These are phyloP conservation scores for Gymnarchus niloticus DNA, from an alignment of 2,113 vertebrate genomes.

Conservation along the genomic window DNA sequence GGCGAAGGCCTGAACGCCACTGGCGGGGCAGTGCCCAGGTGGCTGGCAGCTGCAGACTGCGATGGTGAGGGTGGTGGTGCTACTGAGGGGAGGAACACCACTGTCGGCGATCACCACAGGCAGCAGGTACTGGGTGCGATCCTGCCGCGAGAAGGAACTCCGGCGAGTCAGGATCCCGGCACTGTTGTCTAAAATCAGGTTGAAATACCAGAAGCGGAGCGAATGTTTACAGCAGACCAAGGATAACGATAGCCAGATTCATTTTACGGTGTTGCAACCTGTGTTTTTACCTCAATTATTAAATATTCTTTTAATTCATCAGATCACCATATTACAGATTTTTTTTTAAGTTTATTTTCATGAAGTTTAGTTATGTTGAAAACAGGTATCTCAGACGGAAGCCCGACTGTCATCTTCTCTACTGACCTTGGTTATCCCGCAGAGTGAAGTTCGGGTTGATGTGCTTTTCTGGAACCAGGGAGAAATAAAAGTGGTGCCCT, in stretches of 20 bases:
- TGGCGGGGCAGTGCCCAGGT: constrained; percentile 53
- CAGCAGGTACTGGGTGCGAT: constrained; percentile 68
- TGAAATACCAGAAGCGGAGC: not conserved
- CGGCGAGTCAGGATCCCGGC: constrained; percentile 73
- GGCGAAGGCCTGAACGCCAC: constrained; percentile 60
- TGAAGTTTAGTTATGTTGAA: not conserved
- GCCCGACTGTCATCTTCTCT: not conserved
- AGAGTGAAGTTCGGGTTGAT: constrained; percentile 77
- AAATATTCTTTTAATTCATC: not conserved
- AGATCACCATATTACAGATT: not conserved
- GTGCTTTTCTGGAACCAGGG: constrained; percentile 62
- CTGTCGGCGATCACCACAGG: constrained; percentile 78
- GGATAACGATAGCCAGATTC: not conserved
- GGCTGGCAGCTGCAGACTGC: constrained; percentile 76
- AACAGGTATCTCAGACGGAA: not conserved
- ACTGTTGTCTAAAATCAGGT: constrained; percentile 77
- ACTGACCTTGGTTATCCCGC: constrained; percentile 80
- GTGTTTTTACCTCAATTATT: not conserved
- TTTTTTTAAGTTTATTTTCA: too few relatives aligned
- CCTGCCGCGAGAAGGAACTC: constrained; percentile 70
- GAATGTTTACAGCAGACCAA: not conserved
- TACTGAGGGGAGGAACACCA: constrained; percentile 72
- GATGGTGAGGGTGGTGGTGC: constrained; percentile 79
- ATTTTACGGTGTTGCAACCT: not conserved
- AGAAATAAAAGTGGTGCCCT: constrained; percentile 76